phyloP scores from a whole-genome alignment of 2,797 vertebrate species.

The Allobates femoralis region DNA sequence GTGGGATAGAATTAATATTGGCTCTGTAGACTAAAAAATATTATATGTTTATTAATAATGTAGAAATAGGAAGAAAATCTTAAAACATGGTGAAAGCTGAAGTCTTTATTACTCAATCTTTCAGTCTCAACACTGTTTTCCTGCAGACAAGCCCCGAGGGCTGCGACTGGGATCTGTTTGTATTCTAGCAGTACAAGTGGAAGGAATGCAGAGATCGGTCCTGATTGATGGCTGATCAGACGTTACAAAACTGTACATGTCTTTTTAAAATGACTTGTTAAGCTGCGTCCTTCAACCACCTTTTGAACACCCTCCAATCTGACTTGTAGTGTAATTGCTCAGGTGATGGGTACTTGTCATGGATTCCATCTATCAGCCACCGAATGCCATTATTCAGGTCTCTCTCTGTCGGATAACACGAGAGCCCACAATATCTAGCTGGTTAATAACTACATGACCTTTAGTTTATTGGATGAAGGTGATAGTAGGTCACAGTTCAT shows the following conservation, averaged over 20 bases:
- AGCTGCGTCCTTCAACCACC: constrained; percentile 35
- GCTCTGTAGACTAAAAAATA: not conserved
- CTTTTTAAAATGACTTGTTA: constrained; percentile 41
- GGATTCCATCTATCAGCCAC: constrained; percentile 1
- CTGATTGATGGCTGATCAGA: constrained; percentile 55
- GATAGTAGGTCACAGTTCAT: not conserved
- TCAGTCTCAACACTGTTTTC: not conserved
- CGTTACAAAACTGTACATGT: constrained; percentile 50
- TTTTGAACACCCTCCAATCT: constrained; percentile 41
- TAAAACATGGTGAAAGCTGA: not conserved
- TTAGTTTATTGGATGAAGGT: not conserved
- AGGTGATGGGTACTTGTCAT: constrained; percentile 32
- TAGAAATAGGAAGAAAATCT: not conserved
- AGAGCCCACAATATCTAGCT: constrained; percentile 5
- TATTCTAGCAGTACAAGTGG: constrained; percentile 31
- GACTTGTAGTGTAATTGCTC: constrained; percentile 43
- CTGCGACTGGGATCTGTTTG: constrained; percentile 26
- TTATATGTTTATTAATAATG: not conserved
- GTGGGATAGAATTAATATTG: not conserved
- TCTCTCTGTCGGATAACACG: not conserved
- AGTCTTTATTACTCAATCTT: constrained; percentile 17
- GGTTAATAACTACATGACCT: not conserved
- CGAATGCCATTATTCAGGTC: not conserved
- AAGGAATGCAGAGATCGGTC: constrained; percentile 33
- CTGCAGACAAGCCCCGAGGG: constrained; percentile 39